phyloP scores from a whole-genome alignment of 1,140 invertebrate genomes.

The Dufourea novaeangliae region DNA sequence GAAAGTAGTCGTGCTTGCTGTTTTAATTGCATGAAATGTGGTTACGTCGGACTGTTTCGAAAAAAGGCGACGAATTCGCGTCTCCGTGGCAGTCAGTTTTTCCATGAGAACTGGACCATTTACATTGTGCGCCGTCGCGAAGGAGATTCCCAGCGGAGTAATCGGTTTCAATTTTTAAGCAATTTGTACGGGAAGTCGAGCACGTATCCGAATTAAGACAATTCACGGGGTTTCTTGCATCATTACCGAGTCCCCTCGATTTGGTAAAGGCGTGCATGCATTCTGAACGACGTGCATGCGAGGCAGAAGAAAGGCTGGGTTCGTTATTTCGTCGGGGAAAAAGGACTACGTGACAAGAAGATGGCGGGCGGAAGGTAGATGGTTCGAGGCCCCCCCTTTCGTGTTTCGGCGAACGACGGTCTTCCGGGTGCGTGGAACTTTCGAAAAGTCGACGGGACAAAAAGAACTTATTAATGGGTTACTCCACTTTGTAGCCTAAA shows the following conservation, averaged over 20 bases:
- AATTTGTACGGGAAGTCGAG: conserved; percentile 8
- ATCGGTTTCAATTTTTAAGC: not conserved
- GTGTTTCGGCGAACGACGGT: not conserved
- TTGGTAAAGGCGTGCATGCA: conserved; percentile 46
- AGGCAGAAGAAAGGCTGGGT: conserved; percentile 32
- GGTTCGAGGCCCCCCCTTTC: not conserved
- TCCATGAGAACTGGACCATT: not conserved
- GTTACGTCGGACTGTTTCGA: not conserved
- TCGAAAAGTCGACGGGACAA: not conserved
- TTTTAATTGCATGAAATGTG: not conserved
- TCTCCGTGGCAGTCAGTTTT: not conserved
- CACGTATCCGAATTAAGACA: conserved; percentile 41
- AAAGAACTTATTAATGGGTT: conserved; percentile 15
- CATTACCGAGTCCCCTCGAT: conserved; percentile 49
- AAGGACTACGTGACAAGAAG: conserved; percentile 23
- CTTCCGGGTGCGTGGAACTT: conserved; percentile 32
- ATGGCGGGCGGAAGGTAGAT: too few species aligned
- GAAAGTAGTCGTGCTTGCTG: not conserved
- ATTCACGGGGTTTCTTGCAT: conserved; percentile 30
- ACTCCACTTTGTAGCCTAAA: too few species aligned
- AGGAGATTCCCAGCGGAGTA: not conserved
- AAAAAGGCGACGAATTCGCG: not conserved
- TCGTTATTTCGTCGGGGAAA: conserved; percentile 28
- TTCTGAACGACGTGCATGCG: conserved; percentile 20
- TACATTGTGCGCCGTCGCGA: not conserved